Base-by-base conservation (phyloP, 2,888 invertebrate species). In the Leptogaster cylindrica region DNA sequence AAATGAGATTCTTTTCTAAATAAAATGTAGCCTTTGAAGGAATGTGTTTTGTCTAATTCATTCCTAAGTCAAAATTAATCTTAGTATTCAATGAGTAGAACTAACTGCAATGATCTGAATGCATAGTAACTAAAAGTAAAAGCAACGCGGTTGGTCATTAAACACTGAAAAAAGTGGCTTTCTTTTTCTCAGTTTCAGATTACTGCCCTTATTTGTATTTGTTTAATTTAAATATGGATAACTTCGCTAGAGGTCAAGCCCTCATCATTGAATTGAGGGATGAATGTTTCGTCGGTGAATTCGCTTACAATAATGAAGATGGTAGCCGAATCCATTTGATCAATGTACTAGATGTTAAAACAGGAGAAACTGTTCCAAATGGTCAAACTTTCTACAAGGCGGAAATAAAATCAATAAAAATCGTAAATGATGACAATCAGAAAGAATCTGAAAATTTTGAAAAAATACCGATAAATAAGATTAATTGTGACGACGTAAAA, bases 211-310 rank as follows among this genome's bases (percentile, higher is more conserved):
- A n/a, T n/a, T n/a, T n/a, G n/a, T n/a, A n/a, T n/a, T n/a, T n/a
- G n/a, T n/a, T n/a, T n/a, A n/a, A n/a, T n/a, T n/a, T n/a, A n/a
- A n/a, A n/a, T n/a, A 69, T 65, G 67, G 52, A 70, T 33, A 52
- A 66, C 20, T 70, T 61, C 7, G 44, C 4, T 4, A 52, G 36
- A 14, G 66, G 68, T 1, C 65, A 68, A 46, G 31, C 8, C 0
- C 3, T 70, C 2, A 33, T 55, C 5, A 20, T 70, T 8, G 69
- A 68, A 16, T 51, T 71, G 16, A n/a, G 61, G 3, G 58, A 61
- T 39, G 70, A 71, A 58, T 68, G 68, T 27, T 70, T 67, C 16
- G 41, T 66, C 18, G 71, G 71, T 33, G 63, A 71, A n/a, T 52
- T 70, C 8, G 18, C 39, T 20, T 46, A 23, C 8, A 52, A 66